Percentiles rank a stretch among this genome's conserved stretches.
Evolutionary conservation across 2,888 invertebrate genomes (phyloP).

Genomic region (Slavum lentiscoides): DNA sequence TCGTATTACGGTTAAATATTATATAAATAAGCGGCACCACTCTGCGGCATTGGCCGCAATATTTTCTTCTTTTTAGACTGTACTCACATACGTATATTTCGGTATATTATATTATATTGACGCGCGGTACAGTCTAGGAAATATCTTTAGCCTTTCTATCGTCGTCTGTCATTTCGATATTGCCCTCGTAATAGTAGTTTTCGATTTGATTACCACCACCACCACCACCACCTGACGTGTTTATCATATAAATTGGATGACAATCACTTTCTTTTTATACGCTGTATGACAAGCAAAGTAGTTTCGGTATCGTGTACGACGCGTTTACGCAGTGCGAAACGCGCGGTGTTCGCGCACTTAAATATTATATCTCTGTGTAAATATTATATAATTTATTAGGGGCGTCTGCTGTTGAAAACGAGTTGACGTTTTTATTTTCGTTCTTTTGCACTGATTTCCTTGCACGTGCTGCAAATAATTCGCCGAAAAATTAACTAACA

Average conservation of each 20-base stretch:
- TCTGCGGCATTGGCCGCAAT: neutral
- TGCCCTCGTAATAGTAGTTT: constrained; percentile 13
- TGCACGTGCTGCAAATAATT: neutral
- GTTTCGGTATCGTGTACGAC: constrained; percentile 5
- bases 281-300: constrained; percentile 25
- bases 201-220: constrained; percentile 33
- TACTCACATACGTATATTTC: neutral
- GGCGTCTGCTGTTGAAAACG: neutral
- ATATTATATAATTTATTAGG: neutral
- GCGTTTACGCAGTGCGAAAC: constrained; percentile 2
- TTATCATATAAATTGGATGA: constrained; percentile 43
- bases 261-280: constrained; percentile 10
- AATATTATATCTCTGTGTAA: neutral
- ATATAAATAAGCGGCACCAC: neutral
- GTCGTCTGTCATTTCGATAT: constrained; percentile 25
- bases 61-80: constrained; percentile 21
- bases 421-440: neutral
- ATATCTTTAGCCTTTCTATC: constrained; percentile 11
- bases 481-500: too few relatives aligned
- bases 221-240: neutral
- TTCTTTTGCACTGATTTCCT: neutral
- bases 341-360: neutral
- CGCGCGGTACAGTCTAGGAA: constrained; percentile 11
- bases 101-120: neutral
- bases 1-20: neutral